Percentiles rank a stretch among this genome's conserved stretches.
Conservation (phyloP, 1,140 invertebrate genomes). For the Phocides pigmalion region DNA sequence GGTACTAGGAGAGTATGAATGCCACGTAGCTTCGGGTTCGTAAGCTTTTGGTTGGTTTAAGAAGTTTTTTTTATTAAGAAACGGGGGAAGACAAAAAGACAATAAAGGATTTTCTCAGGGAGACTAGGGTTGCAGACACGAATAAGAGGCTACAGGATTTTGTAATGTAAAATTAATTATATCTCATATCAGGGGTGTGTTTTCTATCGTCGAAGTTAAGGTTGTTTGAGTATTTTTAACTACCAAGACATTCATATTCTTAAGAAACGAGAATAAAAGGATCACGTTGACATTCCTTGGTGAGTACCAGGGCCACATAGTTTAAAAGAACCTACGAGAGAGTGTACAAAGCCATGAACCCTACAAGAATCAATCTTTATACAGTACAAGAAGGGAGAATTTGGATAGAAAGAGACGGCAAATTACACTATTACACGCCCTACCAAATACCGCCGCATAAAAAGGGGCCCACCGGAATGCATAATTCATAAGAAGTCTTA, state of each 20-base stretch:
- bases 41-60: not conserved
- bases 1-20: constrained; percentile 9
- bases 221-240: no score
- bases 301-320: constrained; percentile 23
- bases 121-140: constrained; percentile 42
- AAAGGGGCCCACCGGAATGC: constrained; percentile 46
- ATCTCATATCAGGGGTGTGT: no score
- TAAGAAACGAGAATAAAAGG: constrained; percentile 14
- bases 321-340: not conserved
- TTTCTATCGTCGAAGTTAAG: no score
- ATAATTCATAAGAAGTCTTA: constrained; percentile 56
- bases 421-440: constrained; percentile 38
- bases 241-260: no score
- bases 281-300: constrained; percentile 15
- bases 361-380: not conserved
- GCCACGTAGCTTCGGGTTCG: not conserved
- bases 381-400: not conserved
- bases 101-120: constrained; percentile 22
- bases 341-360: not conserved
- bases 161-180: not conserved
- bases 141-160: not conserved
- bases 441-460: constrained; percentile 39
- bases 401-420: constrained; percentile 40
- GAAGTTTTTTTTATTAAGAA: constrained; percentile 6
- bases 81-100: constrained; percentile 42